Evolutionary conservation across 2,113 vertebrate genomes (phyloP).

Genomic region (Natator depressus): DNA sequence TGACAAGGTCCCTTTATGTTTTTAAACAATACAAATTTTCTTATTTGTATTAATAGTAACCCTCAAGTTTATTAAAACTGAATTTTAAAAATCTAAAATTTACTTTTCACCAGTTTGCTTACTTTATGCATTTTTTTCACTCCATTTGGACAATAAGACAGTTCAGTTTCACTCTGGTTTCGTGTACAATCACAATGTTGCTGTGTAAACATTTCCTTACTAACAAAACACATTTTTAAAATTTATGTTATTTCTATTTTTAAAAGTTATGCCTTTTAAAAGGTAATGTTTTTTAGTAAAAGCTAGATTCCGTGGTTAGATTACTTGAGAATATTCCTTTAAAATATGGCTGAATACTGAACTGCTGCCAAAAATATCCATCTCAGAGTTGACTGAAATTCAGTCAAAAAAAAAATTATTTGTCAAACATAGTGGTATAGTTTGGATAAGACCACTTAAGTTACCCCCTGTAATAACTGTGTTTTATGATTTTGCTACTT

Average conservation of each 20-base stretch:
- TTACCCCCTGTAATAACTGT: neutral
- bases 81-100: neutral
- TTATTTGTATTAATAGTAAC: neutral
- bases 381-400: neutral
- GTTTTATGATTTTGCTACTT: neutral
- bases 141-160: neutral
- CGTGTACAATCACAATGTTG: neutral
- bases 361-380: neutral
- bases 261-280: neutral
- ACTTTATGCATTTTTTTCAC: neutral
- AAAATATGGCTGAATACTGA: neutral
- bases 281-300: neutral
- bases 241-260: neutral
- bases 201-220: neutral
- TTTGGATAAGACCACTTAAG: neutral
- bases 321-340: neutral
- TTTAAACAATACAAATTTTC: neutral
- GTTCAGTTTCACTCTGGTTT: neutral
- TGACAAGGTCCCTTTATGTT: neutral
- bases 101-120: neutral
- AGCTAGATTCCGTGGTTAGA: neutral
- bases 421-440: neutral
- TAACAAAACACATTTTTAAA: neutral
- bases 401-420: neutral
- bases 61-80: neutral